phyloP scores from a whole-genome alignment of 2,888 invertebrate species.

The Daptonema setosum region DNA sequence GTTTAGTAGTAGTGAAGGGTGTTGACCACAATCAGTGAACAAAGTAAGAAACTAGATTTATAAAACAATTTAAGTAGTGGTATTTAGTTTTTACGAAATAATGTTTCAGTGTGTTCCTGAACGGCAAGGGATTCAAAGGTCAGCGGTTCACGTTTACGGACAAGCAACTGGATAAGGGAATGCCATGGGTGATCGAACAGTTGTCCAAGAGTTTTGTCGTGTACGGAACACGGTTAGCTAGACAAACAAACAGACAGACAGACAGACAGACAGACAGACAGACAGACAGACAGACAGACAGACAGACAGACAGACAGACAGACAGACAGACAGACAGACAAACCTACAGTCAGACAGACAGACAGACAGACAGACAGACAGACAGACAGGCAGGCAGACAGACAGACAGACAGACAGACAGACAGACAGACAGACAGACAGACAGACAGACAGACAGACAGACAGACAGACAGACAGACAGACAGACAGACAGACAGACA shows the following conservation, averaged over 20 bases:
- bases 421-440: not conserved
- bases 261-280: not conserved
- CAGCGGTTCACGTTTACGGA: not conserved
- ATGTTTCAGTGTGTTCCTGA: not conserved
- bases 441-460: not conserved
- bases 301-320: not conserved
- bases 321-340: not conserved
- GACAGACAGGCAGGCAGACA: not conserved
- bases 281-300: not conserved
- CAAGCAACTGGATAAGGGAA: not conserved
- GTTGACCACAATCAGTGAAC: too few relatives aligned
- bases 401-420: not conserved
- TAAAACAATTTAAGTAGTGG: not conserved
- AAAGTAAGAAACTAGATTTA: not conserved
- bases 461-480: not conserved
- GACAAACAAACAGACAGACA: not conserved
- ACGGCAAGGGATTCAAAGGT: not conserved
- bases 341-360: not conserved
- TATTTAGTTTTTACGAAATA: not conserved
- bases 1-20: too few relatives aligned
- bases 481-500: not conserved
- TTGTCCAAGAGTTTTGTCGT: not conserved
- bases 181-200: constrained; percentile 1
- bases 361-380: not conserved
- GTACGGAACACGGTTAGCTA: not conserved